Evolutionary conservation across 2,113 vertebrate genomes (phyloP).

Genomic region (Psephotus haematonotus): DNA sequence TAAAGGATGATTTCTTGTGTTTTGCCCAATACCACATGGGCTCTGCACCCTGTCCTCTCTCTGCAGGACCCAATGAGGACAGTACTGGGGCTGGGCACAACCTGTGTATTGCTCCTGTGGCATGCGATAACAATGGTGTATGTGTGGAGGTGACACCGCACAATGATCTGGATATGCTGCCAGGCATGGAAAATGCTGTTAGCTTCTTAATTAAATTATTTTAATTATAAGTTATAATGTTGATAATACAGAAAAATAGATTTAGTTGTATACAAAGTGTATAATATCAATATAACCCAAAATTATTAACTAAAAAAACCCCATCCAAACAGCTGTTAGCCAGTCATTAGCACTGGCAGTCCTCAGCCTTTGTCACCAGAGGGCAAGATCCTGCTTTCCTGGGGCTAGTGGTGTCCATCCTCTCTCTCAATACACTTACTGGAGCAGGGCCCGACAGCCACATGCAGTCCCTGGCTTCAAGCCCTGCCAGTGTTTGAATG

Average conservation of each 20-base stretch:
- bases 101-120: background rate
- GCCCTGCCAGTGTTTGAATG: background rate
- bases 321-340: background rate
- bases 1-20: rapidly evolving
- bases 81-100: background rate
- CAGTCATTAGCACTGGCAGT: background rate
- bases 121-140: rapidly evolving
- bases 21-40: rapidly evolving
- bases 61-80: background rate
- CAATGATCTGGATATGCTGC: background rate
- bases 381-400: background rate
- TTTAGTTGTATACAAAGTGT: background rate
- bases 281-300: background rate
- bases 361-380: rapidly evolving
- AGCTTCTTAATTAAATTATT: background rate
- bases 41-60: background rate
- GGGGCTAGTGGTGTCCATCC: background rate
- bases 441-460: rapidly evolving
- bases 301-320: background rate
- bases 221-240: background rate
- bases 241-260: background rate
- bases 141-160: background rate
- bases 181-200: background rate
- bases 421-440: too few relatives aligned
- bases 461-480: background rate